Evolutionary conservation across 2,888 invertebrate species (phyloP).

Genomic region (Papilio gigon): DNA sequence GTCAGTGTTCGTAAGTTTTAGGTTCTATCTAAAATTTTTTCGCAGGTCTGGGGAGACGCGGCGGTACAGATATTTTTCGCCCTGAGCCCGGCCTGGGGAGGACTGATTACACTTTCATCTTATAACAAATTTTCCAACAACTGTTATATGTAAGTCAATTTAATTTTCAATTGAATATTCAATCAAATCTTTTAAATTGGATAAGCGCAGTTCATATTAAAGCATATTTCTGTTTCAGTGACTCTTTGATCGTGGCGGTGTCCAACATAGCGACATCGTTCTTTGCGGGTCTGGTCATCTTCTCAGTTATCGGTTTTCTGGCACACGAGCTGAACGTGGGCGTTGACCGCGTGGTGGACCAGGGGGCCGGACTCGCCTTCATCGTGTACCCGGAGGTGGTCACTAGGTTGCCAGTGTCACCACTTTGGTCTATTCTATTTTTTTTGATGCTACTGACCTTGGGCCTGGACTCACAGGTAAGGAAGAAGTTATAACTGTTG

Average conservation of each 20-base stretch:
- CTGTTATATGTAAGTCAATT: constrained; percentile 88
- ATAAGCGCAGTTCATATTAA: neutral
- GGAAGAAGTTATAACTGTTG: neutral
- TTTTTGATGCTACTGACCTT: constrained; percentile 90
- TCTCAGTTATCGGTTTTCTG: constrained; percentile 91
- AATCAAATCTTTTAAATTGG: neutral
- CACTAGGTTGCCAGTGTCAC: constrained; percentile 89
- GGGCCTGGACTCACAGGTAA: constrained; percentile 87
- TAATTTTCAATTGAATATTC: too few species aligned
- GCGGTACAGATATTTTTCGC: constrained; percentile 95
- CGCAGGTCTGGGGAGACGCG: constrained; percentile 90
- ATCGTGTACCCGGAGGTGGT: constrained; percentile 94
- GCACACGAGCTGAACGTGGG: constrained; percentile 87
- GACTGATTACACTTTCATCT: constrained; percentile 91
- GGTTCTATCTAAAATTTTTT: too few species aligned
- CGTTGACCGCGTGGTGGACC: constrained; percentile 87
- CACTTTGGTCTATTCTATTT: constrained; percentile 91
- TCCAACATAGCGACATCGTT: constrained; percentile 91
- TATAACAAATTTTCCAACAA: constrained; percentile 93
- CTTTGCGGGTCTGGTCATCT: constrained; percentile 91
- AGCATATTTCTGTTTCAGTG: constrained; percentile 75
- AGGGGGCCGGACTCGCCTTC: constrained; percentile 90
- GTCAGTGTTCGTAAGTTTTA: too few species aligned
- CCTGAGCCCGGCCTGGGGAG: constrained; percentile 93
- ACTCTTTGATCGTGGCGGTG: constrained; percentile 88